A percentile compares a stretch with the other conserved stretches of the same genome.
Conservation (phyloP, 2,888 invertebrate species). For the Toxonevra muliebris region DNA sequence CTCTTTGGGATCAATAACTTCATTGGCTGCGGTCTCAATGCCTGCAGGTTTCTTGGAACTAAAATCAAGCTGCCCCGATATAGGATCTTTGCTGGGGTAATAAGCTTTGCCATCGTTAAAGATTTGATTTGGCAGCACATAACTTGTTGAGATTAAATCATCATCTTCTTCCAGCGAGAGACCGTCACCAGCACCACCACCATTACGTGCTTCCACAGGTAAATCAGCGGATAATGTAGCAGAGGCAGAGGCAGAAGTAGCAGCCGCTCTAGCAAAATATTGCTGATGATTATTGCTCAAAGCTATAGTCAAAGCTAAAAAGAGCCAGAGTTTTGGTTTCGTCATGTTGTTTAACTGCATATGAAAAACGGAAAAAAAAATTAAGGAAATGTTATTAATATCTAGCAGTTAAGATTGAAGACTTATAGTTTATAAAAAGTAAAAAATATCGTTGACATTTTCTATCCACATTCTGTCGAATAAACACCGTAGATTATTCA, state of each 20-base stretch:
- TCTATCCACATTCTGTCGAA: too few relatives aligned
- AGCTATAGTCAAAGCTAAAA: slow-evolving; percentile 24
- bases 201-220: slow-evolving; percentile 56
- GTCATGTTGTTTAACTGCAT: slow-evolving; percentile 35
- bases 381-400: background rate
- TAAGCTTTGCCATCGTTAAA: slow-evolving; percentile 78
- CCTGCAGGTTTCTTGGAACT: slow-evolving; percentile 67
- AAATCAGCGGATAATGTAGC: slow-evolving; percentile 49
- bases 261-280: background rate
- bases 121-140: slow-evolving; percentile 68
- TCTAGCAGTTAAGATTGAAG: background rate
- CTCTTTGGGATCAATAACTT: slow-evolving; percentile 66
- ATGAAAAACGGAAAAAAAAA: slow-evolving; percentile 11
- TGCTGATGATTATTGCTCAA: too few relatives aligned
- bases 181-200: slow-evolving; percentile 39
- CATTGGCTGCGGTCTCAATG: slow-evolving; percentile 60
- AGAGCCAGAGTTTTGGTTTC: slow-evolving; percentile 34
- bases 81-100: slow-evolving; percentile 74
- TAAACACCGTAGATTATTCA: too few relatives aligned
- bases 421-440: too few relatives aligned
- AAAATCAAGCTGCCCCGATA: slow-evolving; percentile 74
- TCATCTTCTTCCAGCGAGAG: slow-evolving; percentile 56
- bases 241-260: slow-evolving; percentile 9
- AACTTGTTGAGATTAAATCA: slow-evolving; percentile 58
- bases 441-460: too few relatives aligned